Conservation (phyloP, 1,140 invertebrate genomes). For the Dendrolimus kikuchii region DNA sequence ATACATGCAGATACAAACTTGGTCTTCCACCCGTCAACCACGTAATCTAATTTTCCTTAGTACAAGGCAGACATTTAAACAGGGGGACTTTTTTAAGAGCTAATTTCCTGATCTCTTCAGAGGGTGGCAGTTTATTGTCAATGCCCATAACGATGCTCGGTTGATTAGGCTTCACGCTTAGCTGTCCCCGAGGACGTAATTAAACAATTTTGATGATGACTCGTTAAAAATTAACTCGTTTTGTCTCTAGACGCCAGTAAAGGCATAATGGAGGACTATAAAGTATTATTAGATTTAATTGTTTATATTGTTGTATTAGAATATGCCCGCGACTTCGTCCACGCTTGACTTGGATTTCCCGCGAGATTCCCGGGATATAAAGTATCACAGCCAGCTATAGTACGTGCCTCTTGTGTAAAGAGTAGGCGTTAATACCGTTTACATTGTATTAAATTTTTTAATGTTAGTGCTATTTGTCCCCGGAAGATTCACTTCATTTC, state of each 20-base stretch:
- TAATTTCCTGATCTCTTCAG: constrained; percentile 40
- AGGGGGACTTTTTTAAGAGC: constrained; percentile 38
- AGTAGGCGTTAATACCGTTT: no score
- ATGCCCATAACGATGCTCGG: constrained; percentile 28
- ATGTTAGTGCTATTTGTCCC: no score
- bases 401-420: no score
- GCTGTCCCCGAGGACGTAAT: constrained; percentile 52
- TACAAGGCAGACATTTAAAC: neutral
- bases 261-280: neutral
- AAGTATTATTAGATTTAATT: constrained; percentile 5
- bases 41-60: neutral
- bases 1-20: no score
- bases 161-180: constrained; percentile 50
- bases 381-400: no score
- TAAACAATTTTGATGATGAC: constrained; percentile 57
- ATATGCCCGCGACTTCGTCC: neutral
- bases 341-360: no score
- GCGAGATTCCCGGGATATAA: no score
- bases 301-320: constrained; percentile 2
- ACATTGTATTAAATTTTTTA: no score
- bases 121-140: neutral
- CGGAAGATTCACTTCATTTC: no score
- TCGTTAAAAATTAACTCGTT: constrained; percentile 61
- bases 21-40: no score
- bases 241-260: constrained; percentile 27